These are phyloP conservation scores for Tryphoninae sp. DNA, from an alignment of 2,888 invertebrate genomes.

Conservation along the genomic window DNA sequence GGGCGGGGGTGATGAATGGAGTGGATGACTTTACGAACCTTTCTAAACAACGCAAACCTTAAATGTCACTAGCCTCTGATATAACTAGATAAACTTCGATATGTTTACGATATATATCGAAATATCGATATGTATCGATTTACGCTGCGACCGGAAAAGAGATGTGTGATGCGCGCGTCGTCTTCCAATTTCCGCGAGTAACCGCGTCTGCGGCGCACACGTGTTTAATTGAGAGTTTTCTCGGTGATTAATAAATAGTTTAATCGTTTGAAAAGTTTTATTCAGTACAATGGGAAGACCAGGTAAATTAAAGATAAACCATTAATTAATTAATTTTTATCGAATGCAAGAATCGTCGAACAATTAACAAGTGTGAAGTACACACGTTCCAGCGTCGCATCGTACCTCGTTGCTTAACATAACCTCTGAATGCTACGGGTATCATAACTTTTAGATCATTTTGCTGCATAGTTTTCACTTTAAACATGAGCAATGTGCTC, in stretches of 20 bases:
- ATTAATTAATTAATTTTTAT: background rate
- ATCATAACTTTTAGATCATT: background rate
- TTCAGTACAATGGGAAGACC: conserved; percentile 80
- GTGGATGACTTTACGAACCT: too few species aligned
- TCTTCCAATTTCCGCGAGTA: conserved; percentile 65
- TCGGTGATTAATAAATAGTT: conserved; percentile 19
- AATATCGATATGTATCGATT: conserved; percentile 29
- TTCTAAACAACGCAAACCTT: too few species aligned
- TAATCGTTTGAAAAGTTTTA: conserved; percentile 39
- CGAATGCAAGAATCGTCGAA: conserved; percentile 23
- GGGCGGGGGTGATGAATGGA: too few species aligned
- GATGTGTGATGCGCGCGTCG: background rate
- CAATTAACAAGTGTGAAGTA: conserved; percentile 1
- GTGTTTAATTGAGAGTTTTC: conserved; percentile 56
- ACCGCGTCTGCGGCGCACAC: conserved; percentile 69
- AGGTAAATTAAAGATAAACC: conserved; percentile 72
- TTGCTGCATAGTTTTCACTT: background rate
- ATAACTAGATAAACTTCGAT: conserved; percentile 12
- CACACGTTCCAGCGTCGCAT: conserved; percentile 2
- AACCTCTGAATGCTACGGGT: conserved; percentile 50
- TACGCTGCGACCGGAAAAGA: conserved; percentile 47
- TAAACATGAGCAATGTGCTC: background rate
- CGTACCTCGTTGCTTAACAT: conserved; percentile 58
- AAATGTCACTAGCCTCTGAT: too few species aligned
- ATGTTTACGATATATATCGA: background rate